phyloP scores from a whole-genome alignment of 2,797 vertebrate genomes.

The Hirundo rustica region DNA sequence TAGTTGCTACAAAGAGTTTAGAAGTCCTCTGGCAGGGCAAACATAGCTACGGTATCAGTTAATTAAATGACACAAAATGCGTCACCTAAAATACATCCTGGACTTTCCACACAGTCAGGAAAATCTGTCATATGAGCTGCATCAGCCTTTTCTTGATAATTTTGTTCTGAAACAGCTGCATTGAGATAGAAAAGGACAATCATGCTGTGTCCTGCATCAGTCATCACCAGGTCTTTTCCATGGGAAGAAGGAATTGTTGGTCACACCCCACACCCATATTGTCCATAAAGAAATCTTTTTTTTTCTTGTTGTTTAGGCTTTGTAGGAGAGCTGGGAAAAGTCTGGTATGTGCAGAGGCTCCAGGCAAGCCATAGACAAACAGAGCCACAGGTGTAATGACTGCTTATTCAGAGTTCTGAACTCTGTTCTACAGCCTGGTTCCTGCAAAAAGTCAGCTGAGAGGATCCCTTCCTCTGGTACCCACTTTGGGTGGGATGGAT shows the following conservation, averaged over 20 bases:
- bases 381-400: background rate
- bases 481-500: background rate
- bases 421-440: background rate
- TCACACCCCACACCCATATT: background rate
- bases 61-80: background rate
- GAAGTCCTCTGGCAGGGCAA: background rate
- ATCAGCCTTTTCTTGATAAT: background rate
- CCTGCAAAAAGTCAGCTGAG: background rate
- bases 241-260: background rate
- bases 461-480: background rate
- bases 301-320: background rate
- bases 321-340: background rate
- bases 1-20: background rate
- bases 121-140: background rate
- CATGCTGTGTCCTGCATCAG: background rate
- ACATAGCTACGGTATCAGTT: background rate
- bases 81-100: background rate
- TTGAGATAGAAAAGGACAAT: background rate
- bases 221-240: background rate
- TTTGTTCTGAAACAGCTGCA: background rate
- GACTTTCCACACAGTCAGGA: background rate
- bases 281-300: background rate
- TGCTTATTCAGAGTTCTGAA: background rate
- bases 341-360: background rate
- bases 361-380: rapidly evolving